phyloP scores from a whole-genome alignment of 2,888 invertebrate genomes.

The Lottia scabra region DNA sequence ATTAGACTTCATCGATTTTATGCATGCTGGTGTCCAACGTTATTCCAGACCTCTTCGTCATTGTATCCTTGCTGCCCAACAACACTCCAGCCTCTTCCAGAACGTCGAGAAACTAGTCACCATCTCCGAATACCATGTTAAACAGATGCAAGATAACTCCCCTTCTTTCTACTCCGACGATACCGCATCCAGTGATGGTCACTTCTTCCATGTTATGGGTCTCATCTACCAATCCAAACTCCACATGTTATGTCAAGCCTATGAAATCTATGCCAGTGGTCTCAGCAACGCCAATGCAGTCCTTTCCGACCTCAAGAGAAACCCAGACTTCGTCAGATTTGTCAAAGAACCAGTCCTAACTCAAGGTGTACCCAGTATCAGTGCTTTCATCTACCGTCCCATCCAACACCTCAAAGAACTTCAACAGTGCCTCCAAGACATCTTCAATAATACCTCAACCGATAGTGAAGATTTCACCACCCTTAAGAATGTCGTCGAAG shows the following conservation, averaged over 20 bases:
- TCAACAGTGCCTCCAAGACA: conserved; percentile 49
- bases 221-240: conserved; percentile 61
- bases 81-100: conserved; percentile 64
- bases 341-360: conserved; percentile 46
- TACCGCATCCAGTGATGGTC: conserved; percentile 46
- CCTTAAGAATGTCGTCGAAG: conserved; percentile 58
- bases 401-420: conserved; percentile 58
- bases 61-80: conserved; percentile 56
- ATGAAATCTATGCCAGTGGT: conserved; percentile 62
- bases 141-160: conserved; percentile 60
- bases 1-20: conserved; percentile 59
- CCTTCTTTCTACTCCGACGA: conserved; percentile 53
- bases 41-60: conserved; percentile 63
- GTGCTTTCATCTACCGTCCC: conserved; percentile 55
- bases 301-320: conserved; percentile 46
- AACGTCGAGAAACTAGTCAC: conserved; percentile 66
- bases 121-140: conserved; percentile 61
- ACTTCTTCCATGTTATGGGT: conserved; percentile 51
- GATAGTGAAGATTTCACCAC: conserved; percentile 48
- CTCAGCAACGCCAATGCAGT: conserved; percentile 52
- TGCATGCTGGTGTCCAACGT: conserved; percentile 64
- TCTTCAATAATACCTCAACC: conserved; percentile 48
- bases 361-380: conserved; percentile 50
- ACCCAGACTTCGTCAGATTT: conserved; percentile 57
- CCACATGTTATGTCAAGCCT: conserved; percentile 61